Conservation (phyloP, 2,888 invertebrate species). For the Colletes collaris region DNA sequence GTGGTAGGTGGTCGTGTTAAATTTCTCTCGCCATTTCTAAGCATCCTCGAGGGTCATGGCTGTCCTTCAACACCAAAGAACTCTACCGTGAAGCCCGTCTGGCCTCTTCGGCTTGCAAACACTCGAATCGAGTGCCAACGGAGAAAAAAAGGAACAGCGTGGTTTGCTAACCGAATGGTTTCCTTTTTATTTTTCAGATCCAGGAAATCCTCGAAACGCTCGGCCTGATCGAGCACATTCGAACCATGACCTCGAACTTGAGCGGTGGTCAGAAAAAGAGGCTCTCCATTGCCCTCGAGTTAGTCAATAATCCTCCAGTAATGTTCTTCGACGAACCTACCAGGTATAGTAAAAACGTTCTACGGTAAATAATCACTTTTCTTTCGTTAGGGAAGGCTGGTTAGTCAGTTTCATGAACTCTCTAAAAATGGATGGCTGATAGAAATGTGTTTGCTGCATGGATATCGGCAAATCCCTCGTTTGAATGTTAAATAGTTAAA, state of each 20-base stretch:
- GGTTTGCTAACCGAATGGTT: too few relatives aligned
- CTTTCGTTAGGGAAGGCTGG: too few relatives aligned
- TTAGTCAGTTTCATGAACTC: too few relatives aligned
- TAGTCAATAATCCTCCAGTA: conserved; percentile 98
- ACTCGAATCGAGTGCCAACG: too few relatives aligned
- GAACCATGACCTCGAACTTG: conserved; percentile 95
- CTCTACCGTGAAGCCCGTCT: not conserved
- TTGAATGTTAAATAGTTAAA: too few relatives aligned
- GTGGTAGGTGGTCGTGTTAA: conserved; percentile 86
- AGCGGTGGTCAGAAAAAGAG: conserved; percentile 98
- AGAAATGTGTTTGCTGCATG: too few relatives aligned
- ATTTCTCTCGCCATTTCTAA: not conserved
- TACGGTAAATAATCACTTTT: too few relatives aligned
- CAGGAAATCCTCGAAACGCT: conserved; percentile 95
- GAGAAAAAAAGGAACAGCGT: too few relatives aligned
- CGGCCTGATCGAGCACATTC: conserved; percentile 92
- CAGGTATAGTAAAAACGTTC: conserved; percentile 82
- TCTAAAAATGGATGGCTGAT: too few relatives aligned
- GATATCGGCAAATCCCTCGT: too few relatives aligned
- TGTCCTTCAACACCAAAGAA: not conserved
- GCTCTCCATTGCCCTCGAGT: conserved; percentile 95
- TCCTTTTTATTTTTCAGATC: conserved; percentile 86
- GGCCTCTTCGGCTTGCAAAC: not conserved
- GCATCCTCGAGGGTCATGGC: not conserved
- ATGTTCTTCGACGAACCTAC: conserved; percentile 99